Percentiles rank a stretch among this genome's conserved stretches.
phyloP scores from a whole-genome alignment of 2,113 vertebrate species.

The Cyanoramphus novaezelandiae region DNA sequence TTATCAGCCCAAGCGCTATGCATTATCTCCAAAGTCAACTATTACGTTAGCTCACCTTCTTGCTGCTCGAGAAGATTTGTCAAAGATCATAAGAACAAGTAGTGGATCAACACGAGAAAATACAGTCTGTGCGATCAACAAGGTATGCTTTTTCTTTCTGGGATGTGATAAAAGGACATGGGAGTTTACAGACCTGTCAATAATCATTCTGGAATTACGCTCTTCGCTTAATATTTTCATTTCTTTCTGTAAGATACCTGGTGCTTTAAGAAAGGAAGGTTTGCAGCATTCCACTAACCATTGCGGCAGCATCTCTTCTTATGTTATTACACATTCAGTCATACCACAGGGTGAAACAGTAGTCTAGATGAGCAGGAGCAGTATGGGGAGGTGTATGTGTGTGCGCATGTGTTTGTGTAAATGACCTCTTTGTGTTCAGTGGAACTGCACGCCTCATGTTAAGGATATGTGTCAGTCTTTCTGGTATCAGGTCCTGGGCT shows the following conservation, averaged over 20 bases:
- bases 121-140: constrained; percentile 89
- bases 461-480: fast-evolving
- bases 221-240: neutral
- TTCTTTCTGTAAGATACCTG: neutral
- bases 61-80: constrained; percentile 91
- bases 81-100: constrained; percentile 90
- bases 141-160: constrained; percentile 72
- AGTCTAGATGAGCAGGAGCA: neutral
- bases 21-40: constrained; percentile 78
- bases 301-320: neutral
- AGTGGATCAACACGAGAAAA: constrained; percentile 87
- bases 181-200: neutral
- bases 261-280: neutral
- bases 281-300: neutral
- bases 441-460: neutral
- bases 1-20: constrained; percentile 91
- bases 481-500: neutral
- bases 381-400: neutral
- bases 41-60: constrained; percentile 84
- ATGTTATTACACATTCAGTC: neutral
- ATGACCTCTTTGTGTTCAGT: neutral
- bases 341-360: neutral
- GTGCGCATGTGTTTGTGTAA: neutral
- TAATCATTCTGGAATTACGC: neutral
- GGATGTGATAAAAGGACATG: neutral